Evolutionary conservation across 2,888 invertebrate genomes (phyloP).

Genomic region (Nycteola revayana): DNA sequence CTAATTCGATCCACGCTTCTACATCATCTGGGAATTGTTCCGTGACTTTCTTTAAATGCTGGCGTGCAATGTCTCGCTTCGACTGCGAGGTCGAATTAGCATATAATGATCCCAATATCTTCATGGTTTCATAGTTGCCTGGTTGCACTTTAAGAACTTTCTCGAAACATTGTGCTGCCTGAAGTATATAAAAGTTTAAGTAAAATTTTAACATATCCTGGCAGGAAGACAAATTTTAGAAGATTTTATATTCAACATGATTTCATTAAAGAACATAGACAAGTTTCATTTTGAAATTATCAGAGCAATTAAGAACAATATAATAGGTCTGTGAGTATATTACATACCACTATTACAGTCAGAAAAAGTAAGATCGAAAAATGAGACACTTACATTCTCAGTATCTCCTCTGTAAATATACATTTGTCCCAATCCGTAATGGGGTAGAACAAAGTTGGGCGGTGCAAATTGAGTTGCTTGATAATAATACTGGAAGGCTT

Average conservation of each 20-base stretch:
- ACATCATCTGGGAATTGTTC: slow-evolving; percentile 99
- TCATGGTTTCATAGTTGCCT: slow-evolving; percentile 99
- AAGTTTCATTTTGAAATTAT: too few species aligned
- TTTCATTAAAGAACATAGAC: too few species aligned
- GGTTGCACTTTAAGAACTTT: slow-evolving; percentile 98
- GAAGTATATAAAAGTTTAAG: slow-evolving; percentile 7
- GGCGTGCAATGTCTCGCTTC: slow-evolving; percentile 95
- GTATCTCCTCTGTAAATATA: slow-evolving; percentile 98
- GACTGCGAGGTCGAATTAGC: slow-evolving; percentile 94
- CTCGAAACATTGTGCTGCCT: slow-evolving; percentile 99
- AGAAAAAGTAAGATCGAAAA: too few species aligned
- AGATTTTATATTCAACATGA: too few species aligned
- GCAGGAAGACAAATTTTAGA: too few species aligned
- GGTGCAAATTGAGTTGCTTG: slow-evolving; percentile 99
- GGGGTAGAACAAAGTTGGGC: slow-evolving; percentile 96
- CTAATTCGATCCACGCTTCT: slow-evolving; percentile 99
- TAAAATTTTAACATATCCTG: too few species aligned
- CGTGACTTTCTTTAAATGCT: slow-evolving; percentile 96
- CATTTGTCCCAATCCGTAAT: slow-evolving; percentile 99
- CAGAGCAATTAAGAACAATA: too few species aligned
- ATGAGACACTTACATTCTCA: slow-evolving; percentile 93
- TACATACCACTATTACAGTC: too few species aligned
- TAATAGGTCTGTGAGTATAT: too few species aligned
- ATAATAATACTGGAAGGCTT: slow-evolving; percentile 99
- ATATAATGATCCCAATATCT: slow-evolving; percentile 98